phyloP scores from a whole-genome alignment of 2,113 vertebrate genomes.

The Nannospalax galili region DNA sequence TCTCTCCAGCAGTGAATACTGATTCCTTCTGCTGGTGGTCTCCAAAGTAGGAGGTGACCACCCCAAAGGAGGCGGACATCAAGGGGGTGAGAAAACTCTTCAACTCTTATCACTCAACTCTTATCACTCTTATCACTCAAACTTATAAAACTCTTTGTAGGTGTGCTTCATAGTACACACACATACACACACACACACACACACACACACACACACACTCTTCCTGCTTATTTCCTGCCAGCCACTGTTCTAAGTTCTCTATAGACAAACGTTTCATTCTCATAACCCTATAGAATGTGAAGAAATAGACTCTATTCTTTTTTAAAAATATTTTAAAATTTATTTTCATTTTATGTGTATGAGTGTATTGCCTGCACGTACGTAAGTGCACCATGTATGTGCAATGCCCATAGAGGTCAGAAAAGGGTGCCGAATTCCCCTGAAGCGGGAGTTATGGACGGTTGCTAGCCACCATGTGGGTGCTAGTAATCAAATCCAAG shows the following conservation, averaged over 20 bases:
- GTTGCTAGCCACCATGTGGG: too few species aligned
- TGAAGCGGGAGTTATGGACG: too few species aligned
- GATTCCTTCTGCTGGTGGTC: background rate
- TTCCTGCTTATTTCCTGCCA: background rate
- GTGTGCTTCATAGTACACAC: background rate
- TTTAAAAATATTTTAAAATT: too few species aligned
- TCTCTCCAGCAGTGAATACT: background rate
- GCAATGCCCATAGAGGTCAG: too few species aligned
- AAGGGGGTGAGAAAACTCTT: background rate
- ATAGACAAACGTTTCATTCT: background rate
- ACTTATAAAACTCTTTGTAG: background rate
- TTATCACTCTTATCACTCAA: background rate
- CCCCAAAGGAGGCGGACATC: background rate
- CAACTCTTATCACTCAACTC: background rate
- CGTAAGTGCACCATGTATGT: too few species aligned
- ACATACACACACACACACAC: too few species aligned
- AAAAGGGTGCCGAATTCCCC: too few species aligned
- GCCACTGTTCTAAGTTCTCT: background rate
- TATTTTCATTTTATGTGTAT: too few species aligned
- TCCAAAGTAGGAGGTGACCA: background rate
- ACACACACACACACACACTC: background rate
- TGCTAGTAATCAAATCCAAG: too few species aligned
- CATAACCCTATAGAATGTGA: background rate
- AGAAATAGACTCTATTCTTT: too few species aligned
- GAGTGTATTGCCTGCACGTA: too few species aligned